phyloP scores from a whole-genome alignment of 2,888 invertebrate species.

The Scelioninae gen. 2 region DNA sequence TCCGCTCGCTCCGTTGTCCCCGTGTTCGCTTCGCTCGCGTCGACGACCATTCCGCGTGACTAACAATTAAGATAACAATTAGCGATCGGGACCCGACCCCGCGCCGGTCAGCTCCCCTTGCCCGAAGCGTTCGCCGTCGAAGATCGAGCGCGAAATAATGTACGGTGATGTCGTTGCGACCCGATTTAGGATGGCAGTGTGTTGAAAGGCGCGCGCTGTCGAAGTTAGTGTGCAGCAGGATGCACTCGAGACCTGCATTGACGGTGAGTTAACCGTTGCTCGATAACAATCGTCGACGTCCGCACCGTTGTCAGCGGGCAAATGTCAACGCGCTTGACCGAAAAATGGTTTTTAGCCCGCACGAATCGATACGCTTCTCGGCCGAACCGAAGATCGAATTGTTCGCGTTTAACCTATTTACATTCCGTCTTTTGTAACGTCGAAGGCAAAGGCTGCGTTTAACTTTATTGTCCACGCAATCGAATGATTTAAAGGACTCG shows the following conservation, averaged over 20 bases:
- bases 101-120: neutral
- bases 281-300: too few species aligned
- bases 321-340: neutral
- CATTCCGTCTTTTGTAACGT: conserved; percentile 18
- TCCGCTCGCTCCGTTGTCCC: conserved; percentile 6
- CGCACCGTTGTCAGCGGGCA: neutral
- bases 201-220: conserved; percentile 61
- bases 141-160: conserved; percentile 7
- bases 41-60: neutral
- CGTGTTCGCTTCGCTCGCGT: conserved; percentile 15
- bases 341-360: neutral
- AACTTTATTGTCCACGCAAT: neutral
- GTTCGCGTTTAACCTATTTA: conserved; percentile 33
- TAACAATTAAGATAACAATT: neutral
- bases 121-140: neutral
- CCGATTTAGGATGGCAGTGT: conserved; percentile 65
- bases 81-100: neutral
- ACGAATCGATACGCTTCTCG: conserved; percentile 9
- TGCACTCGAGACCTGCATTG: conserved; percentile 60
- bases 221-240: conserved; percentile 56
- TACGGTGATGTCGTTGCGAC: conserved; percentile 17
- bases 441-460: conserved; percentile 10
- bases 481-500: conserved; percentile 17
- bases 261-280: conserved; percentile 65
- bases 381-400: conserved; percentile 27